Base-by-base conservation (phyloP, 1,140 invertebrate species). In the Hylaeus anthracinus region DNA sequence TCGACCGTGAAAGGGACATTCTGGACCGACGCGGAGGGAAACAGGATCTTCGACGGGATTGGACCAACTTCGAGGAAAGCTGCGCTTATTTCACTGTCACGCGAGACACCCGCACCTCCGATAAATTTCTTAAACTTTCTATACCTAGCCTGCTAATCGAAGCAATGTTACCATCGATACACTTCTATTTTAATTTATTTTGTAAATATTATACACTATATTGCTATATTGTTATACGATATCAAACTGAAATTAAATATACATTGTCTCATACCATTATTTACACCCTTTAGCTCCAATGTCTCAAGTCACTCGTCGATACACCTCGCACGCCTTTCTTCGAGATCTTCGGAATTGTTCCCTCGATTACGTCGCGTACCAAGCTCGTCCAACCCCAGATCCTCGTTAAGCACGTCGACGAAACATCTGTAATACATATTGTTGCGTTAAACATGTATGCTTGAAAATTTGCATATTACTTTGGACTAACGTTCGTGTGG, bases 191-290 rank as follows among this genome's bases (percentile, higher is more conserved):
- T 88, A 88, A 88, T 88, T 88, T 88, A 88, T 88, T 88, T 88
- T 88, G 87, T 88, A 88, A 88, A 88, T 88, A 88, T 86, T 88
- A 87, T 85, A 88, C 71, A 86, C 56, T 82, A 87, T 69, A 73
- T 79, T 73, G 64, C 51, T 83, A 84, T 85, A 82, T 88, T 84
- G 84, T 88, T 88, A 82, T 88, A 88, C 86, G 66, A 84, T 82
- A 74, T 86, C 82, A 77, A 88, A 70, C 74, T 84, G 67, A 81
- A 84, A 39, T 82, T 73, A 88, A 86, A 88, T 88, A 88, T 83
- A 88, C 79, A 82, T 88, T 86, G 66, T 82, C 71, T 88, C 84
- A 88, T 71, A 80, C 76, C 48, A 83, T 61, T 74, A 63, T 58
- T 75, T 10, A 37, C n/a, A 43, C 9, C 66, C 39, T 64, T 60